Base-by-base conservation (phyloP, 2,888 invertebrate species). In the Flexamia atlantica region DNA sequence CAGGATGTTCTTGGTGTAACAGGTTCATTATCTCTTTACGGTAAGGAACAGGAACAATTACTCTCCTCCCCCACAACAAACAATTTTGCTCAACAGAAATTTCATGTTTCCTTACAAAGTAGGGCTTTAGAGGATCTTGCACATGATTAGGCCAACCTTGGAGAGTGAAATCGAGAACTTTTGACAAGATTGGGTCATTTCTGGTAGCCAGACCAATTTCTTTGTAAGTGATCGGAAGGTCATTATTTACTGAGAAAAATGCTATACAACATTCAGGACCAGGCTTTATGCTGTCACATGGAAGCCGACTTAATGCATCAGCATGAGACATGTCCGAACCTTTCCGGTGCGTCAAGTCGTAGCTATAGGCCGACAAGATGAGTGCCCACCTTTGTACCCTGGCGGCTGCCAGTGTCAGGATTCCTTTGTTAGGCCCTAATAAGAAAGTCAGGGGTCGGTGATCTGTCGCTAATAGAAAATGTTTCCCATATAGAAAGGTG, bases 401-500 rank as follows among this genome's bases (percentile, higher is more conserved):
- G 14, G 84, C 81, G 4, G 68, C 80, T 40, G 80, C 81, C 20
- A 80, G 53, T n/a, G 60, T 64, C 0, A 81, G 84, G 3, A 84
- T 50, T 57, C 50, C 32, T 50, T 81, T 80, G 17, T 32, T 40
- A 46, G 86, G 87, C 32, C 85, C 86, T 80, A 89, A 89, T 64
- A 89, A 88, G 12, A 86, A 87, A 81, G 89, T 88, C 30, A 91
- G 85, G 0, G 91, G 90, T 83, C 88, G 88, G 74, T 89, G 88
- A 82, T 89, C 88, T 3, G 87, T 88, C 0, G 88, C 85, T 50
- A 89, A 85, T 17, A 88, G 88, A 86, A 92, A 92, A 4, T 88
- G 86, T 12, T 89, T 84, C 10, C 91, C 91, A 85, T 87, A 88
- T 3, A 91, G 74, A 85, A 90, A 91, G 42, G 88, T 87, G 83